Evolutionary conservation across 2,888 invertebrate genomes (phyloP).

Genomic region (Epinotia ramella): DNA sequence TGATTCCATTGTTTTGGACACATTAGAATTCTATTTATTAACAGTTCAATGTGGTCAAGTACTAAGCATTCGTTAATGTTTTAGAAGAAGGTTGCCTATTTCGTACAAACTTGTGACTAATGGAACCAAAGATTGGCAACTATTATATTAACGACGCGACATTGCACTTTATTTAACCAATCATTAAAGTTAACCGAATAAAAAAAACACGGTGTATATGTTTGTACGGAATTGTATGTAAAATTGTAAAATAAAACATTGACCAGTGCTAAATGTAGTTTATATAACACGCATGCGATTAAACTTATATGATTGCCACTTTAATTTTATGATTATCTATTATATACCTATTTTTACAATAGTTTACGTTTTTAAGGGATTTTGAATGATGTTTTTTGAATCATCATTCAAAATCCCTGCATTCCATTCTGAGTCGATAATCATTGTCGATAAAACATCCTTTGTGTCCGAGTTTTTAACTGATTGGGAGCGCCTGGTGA

Average conservation of each 20-base stretch:
- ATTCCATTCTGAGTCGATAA: no score
- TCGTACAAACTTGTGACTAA: no score
- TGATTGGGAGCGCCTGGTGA: no score
- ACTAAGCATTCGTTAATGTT: background rate
- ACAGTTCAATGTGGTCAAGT: background rate
- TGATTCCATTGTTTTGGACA: background rate
- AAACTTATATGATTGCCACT: background rate
- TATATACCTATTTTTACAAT: background rate
- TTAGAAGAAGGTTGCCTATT: background rate
- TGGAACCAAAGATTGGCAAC: no score
- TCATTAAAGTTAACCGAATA: background rate
- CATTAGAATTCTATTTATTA: background rate
- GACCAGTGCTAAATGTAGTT: background rate
- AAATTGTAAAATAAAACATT: background rate
- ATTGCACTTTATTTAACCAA: background rate
- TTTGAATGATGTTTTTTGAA: background rate
- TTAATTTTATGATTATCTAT: background rate
- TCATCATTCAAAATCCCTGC: no score
- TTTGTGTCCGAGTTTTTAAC: no score
- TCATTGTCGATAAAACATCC: no score
- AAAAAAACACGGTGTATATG: conserved; percentile 1
- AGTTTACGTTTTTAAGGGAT: background rate
- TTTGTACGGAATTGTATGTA: background rate
- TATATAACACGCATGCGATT: background rate
- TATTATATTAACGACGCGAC: no score